Percentiles rank a stretch among this genome's conserved stretches.
These are phyloP conservation scores for Volucella inflata DNA, from an alignment of 2,888 invertebrate genomes.

Conservation along the genomic window DNA sequence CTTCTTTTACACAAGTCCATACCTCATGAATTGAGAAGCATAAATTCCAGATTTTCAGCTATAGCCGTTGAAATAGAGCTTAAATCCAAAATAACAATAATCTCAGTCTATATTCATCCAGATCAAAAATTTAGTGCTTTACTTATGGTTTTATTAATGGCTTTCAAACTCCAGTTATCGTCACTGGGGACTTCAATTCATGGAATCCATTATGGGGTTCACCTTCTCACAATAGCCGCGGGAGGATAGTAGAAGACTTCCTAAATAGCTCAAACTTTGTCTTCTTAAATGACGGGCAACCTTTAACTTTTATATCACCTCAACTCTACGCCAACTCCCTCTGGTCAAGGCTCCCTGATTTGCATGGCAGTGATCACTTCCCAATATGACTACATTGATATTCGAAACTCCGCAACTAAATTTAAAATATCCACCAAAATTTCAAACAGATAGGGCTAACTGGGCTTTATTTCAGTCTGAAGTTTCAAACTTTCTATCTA, in stretches of 20 bases:
- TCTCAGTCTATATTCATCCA: too few species aligned
- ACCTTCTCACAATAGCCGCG: constrained; percentile 30
- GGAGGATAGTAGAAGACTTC: constrained; percentile 33
- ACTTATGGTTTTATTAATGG: too few species aligned
- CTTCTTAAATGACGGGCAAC: constrained; percentile 45
- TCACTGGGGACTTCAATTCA: constrained; percentile 50
- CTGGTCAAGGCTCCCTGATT: constrained; percentile 41
- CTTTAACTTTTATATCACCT: constrained; percentile 53
- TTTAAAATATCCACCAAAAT: background rate
- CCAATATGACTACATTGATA: constrained; percentile 8
- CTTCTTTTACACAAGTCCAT: too few species aligned
- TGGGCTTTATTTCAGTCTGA: too few species aligned
- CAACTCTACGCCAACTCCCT: constrained; percentile 6
- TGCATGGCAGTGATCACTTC: constrained; percentile 43
- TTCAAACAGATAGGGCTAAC: constrained; percentile 4
- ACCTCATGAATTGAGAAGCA: too few species aligned
- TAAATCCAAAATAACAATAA: too few species aligned
- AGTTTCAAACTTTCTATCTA: too few species aligned
- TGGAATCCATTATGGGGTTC: constrained; percentile 53
- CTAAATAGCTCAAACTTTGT: constrained; percentile 29
- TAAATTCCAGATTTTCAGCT: too few species aligned
- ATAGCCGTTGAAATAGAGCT: too few species aligned
- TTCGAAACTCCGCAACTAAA: background rate
- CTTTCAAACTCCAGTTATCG: constrained; percentile 2
- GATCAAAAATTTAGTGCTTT: too few species aligned